Evolutionary conservation across 2,888 invertebrate genomes (phyloP).

Genomic region (Cantharis lateralis): DNA sequence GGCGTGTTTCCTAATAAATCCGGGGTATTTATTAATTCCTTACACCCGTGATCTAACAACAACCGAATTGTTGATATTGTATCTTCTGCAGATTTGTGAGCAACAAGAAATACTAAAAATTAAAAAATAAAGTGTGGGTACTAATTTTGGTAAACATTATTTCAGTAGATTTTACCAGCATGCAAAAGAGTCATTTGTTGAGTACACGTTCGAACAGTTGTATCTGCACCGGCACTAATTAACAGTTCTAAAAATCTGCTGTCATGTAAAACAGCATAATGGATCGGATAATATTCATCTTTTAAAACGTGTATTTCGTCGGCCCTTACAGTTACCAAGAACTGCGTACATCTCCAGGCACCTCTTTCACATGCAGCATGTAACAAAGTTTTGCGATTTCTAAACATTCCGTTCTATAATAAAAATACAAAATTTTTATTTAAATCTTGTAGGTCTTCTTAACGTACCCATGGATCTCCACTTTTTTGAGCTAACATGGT

Average conservation of each 20-base stretch:
- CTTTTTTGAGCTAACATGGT: conserved; percentile 69
- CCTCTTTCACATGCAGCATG: conserved; percentile 73
- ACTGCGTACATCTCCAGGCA: conserved; percentile 73
- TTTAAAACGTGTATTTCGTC: conserved; percentile 73
- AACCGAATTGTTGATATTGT: conserved; percentile 71
- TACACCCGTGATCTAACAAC: conserved; percentile 72
- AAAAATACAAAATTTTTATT: conserved; percentile 16
- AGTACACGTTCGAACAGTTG: conserved; percentile 70
- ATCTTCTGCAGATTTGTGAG: conserved; percentile 72
- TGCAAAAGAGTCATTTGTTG: conserved; percentile 74
- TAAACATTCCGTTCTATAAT: conserved; percentile 56
- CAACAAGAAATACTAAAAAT: conserved; percentile 65
- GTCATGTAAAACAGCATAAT: conserved; percentile 75
- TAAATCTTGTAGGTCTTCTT: conserved; percentile 33
- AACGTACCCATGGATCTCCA: conserved; percentile 70
- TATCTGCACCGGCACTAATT: conserved; percentile 71
- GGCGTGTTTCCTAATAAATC: conserved; percentile 77
- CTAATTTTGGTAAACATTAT: background rate
- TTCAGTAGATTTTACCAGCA: conserved; percentile 56
- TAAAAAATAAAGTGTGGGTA: background rate
- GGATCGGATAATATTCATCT: conserved; percentile 79
- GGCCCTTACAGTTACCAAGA: conserved; percentile 66
- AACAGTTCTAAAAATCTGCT: conserved; percentile 69
- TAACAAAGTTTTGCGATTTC: conserved; percentile 65
- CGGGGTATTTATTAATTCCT: conserved; percentile 72